These are phyloP conservation scores for Neoscelio sp. DNA, from an alignment of 2,888 invertebrate species.

Conservation along the genomic window DNA sequence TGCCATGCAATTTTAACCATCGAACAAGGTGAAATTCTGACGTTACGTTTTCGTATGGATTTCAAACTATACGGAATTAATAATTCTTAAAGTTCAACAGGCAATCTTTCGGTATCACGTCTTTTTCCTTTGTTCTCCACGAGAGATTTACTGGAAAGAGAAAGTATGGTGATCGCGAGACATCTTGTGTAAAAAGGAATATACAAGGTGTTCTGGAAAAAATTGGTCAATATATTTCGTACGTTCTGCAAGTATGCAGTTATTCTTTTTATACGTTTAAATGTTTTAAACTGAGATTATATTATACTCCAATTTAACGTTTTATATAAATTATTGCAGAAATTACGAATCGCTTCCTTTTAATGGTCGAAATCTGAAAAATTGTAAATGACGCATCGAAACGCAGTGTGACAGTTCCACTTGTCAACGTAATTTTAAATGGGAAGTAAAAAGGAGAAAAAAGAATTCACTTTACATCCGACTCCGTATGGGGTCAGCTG, in stretches of 20 bases:
- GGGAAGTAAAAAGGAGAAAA: conserved; percentile 35
- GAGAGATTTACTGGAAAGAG: conserved; percentile 52
- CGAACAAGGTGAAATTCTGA: too few relatives aligned
- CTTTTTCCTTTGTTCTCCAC: conserved; percentile 48
- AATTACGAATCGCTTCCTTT: too few relatives aligned
- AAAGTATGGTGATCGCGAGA: conserved; percentile 38
- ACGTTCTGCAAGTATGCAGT: too few relatives aligned
- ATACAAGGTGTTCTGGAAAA: conserved; percentile 23
- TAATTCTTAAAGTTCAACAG: conserved; percentile 27
- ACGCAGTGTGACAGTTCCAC: conserved; percentile 43
- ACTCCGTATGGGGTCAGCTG: conserved; percentile 61
- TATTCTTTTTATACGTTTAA: too few relatives aligned
- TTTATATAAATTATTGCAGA: too few relatives aligned
- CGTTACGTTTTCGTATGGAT: background rate
- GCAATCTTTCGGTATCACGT: conserved; percentile 30
- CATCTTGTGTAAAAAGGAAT: conserved; percentile 10
- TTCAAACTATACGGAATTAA: conserved; percentile 15
- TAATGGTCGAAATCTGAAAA: too few relatives aligned
- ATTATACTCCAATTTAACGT: too few relatives aligned
- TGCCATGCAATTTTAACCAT: too few relatives aligned
- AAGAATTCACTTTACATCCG: conserved; percentile 57
- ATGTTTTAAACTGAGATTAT: too few relatives aligned
- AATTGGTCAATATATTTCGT: background rate
- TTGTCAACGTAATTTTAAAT: conserved; percentile 49
- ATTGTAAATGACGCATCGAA: too few relatives aligned